These are phyloP conservation scores for Raillietiella orientalis DNA, from an alignment of 2,888 invertebrate species.

Conservation along the genomic window DNA sequence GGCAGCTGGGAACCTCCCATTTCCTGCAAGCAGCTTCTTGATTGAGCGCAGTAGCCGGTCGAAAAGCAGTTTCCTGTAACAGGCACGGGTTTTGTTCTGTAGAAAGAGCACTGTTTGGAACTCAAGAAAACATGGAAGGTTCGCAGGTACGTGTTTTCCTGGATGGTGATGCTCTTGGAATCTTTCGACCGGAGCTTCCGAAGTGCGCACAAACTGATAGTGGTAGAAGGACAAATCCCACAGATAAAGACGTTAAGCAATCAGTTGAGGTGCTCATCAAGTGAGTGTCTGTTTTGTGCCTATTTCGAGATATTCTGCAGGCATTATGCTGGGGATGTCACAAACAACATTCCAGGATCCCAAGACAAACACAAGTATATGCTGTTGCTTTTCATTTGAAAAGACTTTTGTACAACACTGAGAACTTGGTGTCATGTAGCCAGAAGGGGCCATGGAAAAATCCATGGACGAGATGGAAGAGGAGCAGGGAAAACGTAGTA, in stretches of 20 bases:
- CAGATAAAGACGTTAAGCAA: slow-evolving; percentile 44
- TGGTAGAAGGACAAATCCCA: slow-evolving; percentile 30
- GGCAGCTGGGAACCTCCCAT: too few relatives aligned
- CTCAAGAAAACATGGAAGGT: too few relatives aligned
- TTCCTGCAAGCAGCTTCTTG: too few relatives aligned
- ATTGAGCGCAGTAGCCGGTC: too few relatives aligned
- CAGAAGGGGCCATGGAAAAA: slow-evolving; percentile 76
- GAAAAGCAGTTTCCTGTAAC: too few relatives aligned
- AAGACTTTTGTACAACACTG: slow-evolving; percentile 52
- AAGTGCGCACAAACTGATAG: slow-evolving; percentile 59
- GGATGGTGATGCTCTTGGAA: slow-evolving; percentile 40
- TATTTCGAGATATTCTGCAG: slow-evolving; percentile 14
- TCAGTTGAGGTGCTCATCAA: slow-evolving; percentile 46
- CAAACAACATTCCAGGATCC: slow-evolving; percentile 61
- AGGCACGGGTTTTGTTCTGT: too few relatives aligned
- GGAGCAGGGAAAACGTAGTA: too few relatives aligned
- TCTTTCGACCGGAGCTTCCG: slow-evolving; percentile 74
- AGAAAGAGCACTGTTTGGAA: too few relatives aligned
- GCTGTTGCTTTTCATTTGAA: slow-evolving; percentile 87
- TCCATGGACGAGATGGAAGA: too few relatives aligned
- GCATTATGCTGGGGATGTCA: slow-evolving; percentile 91
- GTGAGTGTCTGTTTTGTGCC: slow-evolving; percentile 15
- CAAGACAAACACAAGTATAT: slow-evolving; percentile 93
- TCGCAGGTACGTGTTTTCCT: too few relatives aligned
- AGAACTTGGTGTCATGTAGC: slow-evolving; percentile 67